A percentile compares a stretch with the other conserved stretches of the same genome.
Evolutionary conservation across 2,797 vertebrate genomes (phyloP).

Genomic region (Gila robusta): DNA sequence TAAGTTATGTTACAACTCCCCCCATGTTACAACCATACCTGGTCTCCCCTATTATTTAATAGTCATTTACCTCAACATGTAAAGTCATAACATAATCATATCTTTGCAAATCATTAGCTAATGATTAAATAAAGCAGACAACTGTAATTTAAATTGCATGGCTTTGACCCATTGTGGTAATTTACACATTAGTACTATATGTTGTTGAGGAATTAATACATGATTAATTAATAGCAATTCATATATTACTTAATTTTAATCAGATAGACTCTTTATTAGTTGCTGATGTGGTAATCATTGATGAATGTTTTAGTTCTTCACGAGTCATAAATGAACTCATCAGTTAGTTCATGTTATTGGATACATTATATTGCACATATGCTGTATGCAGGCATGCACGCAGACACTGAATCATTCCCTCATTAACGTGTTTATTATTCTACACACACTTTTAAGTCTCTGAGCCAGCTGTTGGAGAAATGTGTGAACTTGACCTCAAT

Average conservation of each 20-base stretch:
- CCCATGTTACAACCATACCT: too few species aligned
- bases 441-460: background rate
- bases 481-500: conserved; percentile 22
- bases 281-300: background rate
- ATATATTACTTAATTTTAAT: background rate
- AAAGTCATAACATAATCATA: background rate
- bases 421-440: background rate
- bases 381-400: background rate
- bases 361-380: background rate
- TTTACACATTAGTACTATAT: background rate
- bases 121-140: background rate
- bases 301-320: background rate
- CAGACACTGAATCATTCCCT: background rate
- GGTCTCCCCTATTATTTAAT: too few species aligned
- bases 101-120: background rate
- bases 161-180: background rate
- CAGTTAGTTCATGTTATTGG: background rate
- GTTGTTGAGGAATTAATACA: background rate
- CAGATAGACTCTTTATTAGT: background rate
- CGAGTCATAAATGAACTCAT: background rate
- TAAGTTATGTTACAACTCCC: too few species aligned
- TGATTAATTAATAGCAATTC: background rate
- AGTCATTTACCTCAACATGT: too few species aligned
- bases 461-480: background rate
- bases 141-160: background rate